Base-by-base conservation (phyloP, 2,113 vertebrate species). In the Oenanthe melanoleuca region DNA sequence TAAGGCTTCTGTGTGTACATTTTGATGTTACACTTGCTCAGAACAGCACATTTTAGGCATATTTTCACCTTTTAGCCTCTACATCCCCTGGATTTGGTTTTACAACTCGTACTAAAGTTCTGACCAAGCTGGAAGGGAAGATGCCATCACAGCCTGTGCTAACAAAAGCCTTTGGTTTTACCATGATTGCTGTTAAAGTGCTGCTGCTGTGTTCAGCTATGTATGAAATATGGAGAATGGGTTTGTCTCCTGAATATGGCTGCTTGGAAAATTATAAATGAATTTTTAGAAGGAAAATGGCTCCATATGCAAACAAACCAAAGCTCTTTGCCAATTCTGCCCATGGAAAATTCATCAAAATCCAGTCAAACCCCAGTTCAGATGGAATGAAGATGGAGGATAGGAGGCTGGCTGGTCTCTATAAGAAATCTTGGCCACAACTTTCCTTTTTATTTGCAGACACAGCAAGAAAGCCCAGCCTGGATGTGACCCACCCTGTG, bases 101-200 rank as follows among this genome's bases (percentile, higher is more conserved):
- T 56, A 55, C 33, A 77, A 37, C 45, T 17, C 34, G 3, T 28
- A 29, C 42, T 75, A 16, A 93, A 77, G 45, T 50, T 82, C 45
- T 1, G 11, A 70, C n/a, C 66, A 29, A 72, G 50, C 33, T 85
- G 73, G 70, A 67, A 64, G 60, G 38, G 12, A 86, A 65, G 37
- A 17, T 64, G n/a, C 33, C 52, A 52, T 15, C 52, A 29, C 15
- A 21, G 2, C 0, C 0, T 21, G 56, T 15, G 70, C 72, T 52
- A 5, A 34, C 52, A 23, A 25, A 53, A 9, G 14, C 42, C 45
- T 47, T 63, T 57, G 53, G 28, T 81, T 67, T 74, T 38, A 5
- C 40, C 37, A 16, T 2, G 3, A 4, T 16, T 50, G 59, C 16
- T 59, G 87, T 37, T 67, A 7, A 64, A 65, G 61, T 18, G 26